Percentiles rank a stretch among this genome's conserved stretches.
phyloP scores from a whole-genome alignment of 2,797 vertebrate species.

The Eptatretus atami region DNA sequence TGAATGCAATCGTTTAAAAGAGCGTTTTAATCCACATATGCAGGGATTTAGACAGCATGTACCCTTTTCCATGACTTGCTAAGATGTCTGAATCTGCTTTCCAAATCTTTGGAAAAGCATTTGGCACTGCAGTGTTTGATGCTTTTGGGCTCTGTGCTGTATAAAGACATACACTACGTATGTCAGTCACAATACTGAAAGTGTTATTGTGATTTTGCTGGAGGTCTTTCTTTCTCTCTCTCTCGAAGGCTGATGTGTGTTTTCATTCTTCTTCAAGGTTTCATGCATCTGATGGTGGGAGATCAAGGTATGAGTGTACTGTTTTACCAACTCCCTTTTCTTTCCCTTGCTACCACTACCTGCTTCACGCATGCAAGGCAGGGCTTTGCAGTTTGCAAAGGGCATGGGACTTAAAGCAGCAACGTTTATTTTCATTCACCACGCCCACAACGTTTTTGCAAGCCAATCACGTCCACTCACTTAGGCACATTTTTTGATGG shows the following conservation, averaged over 20 bases:
- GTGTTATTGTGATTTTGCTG: conserved; percentile 1
- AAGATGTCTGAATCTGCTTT: neutral
- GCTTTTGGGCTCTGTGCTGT: conserved; percentile 1
- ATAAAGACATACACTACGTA: conserved; percentile 3
- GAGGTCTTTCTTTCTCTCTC: too few relatives aligned
- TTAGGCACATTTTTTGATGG: too few relatives aligned
- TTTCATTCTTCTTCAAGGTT: conserved; percentile 25
- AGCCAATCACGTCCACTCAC: too few relatives aligned
- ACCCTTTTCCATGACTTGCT: too few relatives aligned
- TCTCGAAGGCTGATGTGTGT: neutral
- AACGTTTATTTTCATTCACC: neutral
- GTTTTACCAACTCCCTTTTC: neutral
- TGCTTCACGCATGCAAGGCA: conserved; percentile 2
- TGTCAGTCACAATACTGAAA: conserved; percentile 5
- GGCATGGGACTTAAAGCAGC: conserved; percentile 3
- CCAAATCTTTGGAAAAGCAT: conserved; percentile 5
- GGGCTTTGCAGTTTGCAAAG: conserved; percentile 3
- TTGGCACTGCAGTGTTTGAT: conserved; percentile 4
- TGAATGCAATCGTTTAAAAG: too few relatives aligned
- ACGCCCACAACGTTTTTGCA: conserved; percentile 3
- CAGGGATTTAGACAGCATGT: too few relatives aligned
- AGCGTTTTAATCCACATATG: too few relatives aligned
- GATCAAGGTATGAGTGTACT: conserved; percentile 53
- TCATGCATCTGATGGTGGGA: conserved; percentile 81
- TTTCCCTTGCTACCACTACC: neutral